These are phyloP conservation scores for Nowickia ferox DNA, from an alignment of 2,888 invertebrate species.

Conservation along the genomic window DNA sequence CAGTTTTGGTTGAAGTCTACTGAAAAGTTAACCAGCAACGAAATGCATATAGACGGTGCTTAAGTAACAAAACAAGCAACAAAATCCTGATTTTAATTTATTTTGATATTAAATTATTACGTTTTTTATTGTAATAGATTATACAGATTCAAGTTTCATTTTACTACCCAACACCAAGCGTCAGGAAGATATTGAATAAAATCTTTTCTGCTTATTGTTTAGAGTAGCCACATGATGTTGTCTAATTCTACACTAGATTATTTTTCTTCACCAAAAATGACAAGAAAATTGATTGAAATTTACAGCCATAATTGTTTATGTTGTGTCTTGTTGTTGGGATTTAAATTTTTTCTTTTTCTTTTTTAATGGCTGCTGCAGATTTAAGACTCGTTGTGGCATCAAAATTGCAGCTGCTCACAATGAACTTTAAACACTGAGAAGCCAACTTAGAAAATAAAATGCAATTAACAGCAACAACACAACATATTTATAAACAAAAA, in stretches of 20 bases:
- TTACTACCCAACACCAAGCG: too few relatives aligned
- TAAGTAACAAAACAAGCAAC: too few relatives aligned
- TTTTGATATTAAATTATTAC: too few relatives aligned
- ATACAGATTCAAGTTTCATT: too few relatives aligned
- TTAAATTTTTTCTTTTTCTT: background rate
- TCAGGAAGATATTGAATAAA: background rate
- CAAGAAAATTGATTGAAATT: slow-evolving; percentile 68
- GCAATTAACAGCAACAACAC: slow-evolving; percentile 37
- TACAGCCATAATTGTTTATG: slow-evolving; percentile 55
- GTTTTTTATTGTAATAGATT: too few relatives aligned
- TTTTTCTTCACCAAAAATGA: slow-evolving; percentile 47
- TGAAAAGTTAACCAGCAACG: too few relatives aligned
- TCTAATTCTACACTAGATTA: slow-evolving; percentile 37
- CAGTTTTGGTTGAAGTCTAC: too few relatives aligned
- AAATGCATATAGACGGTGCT: too few relatives aligned
- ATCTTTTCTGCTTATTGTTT: slow-evolving; percentile 7
- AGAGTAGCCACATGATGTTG: slow-evolving; percentile 47
- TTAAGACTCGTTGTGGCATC: slow-evolving; percentile 42
- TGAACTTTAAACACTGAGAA: slow-evolving; percentile 64
- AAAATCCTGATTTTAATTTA: too few relatives aligned
- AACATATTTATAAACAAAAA: slow-evolving; percentile 13
- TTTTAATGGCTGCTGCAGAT: slow-evolving; percentile 23
- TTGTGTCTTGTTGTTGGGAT: background rate
- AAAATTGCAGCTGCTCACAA: slow-evolving; percentile 67
- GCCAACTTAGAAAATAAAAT: slow-evolving; percentile 31